Conservation (phyloP, 2,888 invertebrate species). For the Conops quadrifasciatus region DNA sequence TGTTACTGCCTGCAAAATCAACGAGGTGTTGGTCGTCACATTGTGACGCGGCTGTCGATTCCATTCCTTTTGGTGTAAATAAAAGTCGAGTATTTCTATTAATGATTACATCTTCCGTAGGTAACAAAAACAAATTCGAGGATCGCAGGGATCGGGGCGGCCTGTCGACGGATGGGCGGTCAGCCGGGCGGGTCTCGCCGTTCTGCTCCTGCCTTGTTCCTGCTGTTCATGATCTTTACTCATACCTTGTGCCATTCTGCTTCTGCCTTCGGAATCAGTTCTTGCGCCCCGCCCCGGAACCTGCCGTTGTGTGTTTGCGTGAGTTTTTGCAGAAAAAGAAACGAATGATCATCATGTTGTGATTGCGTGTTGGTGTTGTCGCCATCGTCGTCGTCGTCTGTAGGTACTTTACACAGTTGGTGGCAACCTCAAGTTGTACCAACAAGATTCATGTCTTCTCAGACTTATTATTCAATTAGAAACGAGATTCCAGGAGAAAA, state of each 20-base stretch:
- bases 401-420: slow-evolving; percentile 13
- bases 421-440: slow-evolving; percentile 19
- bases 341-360: slow-evolving; percentile 17
- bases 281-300: too few species aligned
- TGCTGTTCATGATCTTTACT: not conserved
- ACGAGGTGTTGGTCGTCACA: slow-evolving; percentile 40
- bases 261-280: too few species aligned
- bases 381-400: not conserved
- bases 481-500: not conserved
- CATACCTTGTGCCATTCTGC: not conserved
- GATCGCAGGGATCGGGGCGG: too few species aligned
- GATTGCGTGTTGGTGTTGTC: not conserved
- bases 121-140: too few species aligned
- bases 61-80: slow-evolving; percentile 38
- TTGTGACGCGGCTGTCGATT: slow-evolving; percentile 43
- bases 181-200: too few species aligned
- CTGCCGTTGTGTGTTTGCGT: slow-evolving; percentile 13
- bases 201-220: too few species aligned
- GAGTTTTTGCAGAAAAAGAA: slow-evolving; percentile 5
- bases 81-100: slow-evolving; percentile 21
- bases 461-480: slow-evolving; percentile 31
- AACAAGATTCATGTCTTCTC: slow-evolving; percentile 16
- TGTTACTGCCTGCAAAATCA: slow-evolving; percentile 15
- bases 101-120: too few species aligned
- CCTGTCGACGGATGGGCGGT: too few species aligned